Percentiles rank a stretch among this genome's conserved stretches.
These are phyloP conservation scores for Formica exsecta DNA, from an alignment of 1,140 invertebrate genomes.

Conservation along the genomic window DNA sequence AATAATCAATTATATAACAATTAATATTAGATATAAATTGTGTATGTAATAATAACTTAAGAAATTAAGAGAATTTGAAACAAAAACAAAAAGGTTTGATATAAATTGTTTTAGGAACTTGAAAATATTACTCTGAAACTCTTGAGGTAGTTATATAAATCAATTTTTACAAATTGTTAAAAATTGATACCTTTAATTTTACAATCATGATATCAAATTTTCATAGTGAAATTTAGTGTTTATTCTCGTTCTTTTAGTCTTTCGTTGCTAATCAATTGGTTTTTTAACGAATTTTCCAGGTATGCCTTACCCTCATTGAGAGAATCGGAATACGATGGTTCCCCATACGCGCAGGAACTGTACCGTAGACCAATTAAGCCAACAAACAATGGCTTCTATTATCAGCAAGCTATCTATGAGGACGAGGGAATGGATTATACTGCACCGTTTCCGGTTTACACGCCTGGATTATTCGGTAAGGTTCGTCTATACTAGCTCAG, in stretches of 20 bases:
- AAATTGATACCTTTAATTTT: no score
- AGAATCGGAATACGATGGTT: conserved; percentile 73
- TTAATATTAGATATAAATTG: no score
- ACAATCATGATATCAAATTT: no score
- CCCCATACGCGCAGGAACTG: conserved; percentile 79
- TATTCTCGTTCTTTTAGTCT: background rate
- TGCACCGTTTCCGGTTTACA: conserved; percentile 80
- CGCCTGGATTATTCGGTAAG: conserved; percentile 82
- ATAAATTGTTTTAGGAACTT: no score
- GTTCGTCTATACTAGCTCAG: background rate
- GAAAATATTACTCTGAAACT: no score
- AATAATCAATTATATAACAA: no score
- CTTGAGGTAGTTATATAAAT: no score
- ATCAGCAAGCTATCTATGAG: conserved; percentile 84
- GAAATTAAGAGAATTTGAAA: no score
- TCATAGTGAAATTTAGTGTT: background rate
- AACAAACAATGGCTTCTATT: conserved; percentile 76
- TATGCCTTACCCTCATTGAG: conserved; percentile 75
- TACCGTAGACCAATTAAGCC: conserved; percentile 80
- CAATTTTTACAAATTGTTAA: no score
- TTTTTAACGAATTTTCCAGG: conserved; percentile 65
- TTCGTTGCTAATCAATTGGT: background rate
- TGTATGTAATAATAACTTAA: no score
- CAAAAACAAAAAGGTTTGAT: no score
- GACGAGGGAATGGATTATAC: conserved; percentile 82